Evolutionary conservation across 1,140 invertebrate species (phyloP), one percentile per base, ranked within the genome.

Genomic region (Acyrthosiphon pisum): DNA sequence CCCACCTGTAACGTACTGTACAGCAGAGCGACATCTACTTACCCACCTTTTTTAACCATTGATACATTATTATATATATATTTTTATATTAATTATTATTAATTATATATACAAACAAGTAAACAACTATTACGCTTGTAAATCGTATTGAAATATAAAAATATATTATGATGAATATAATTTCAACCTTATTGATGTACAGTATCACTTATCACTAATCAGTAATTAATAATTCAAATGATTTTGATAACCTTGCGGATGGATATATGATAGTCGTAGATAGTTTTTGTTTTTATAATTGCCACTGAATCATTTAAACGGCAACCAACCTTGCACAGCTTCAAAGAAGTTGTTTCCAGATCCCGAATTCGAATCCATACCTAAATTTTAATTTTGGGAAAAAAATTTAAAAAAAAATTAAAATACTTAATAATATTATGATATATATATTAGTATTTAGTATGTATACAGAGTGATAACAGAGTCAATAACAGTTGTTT

Each of bases 271-370:
- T 46, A 76, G 60, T 68, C 30, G 30, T 68, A 46, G 84, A 46
- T 6, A n/a, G 11, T 30, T 86, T 30, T 46, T 46, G 22, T 86
- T 76, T 86, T 44, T 26, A n/a, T n/a, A 86, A 44, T 46, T 86
- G 84, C 41, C 41, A 30, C 22, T 89, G 37, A 53, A 89, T 90
- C 56, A 68, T 68, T 90, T 60, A 44, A 90, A 90, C 89, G 53
- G 89, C 11, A 90, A 68, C 89, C 89, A 90, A 68, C 37, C 44
- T 68, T 60, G 56, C 11, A 90, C 89, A 44, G 89, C 37, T 90
- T 22, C 89, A 44, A 44, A 90, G 9, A 90, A 56, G 30, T 53
- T 53, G 22, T 89, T 53, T 89, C 89, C 89, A 14, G 53, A n/a
- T 46, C 37, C 56, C 14, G 56, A 44, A 68, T 68, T 11, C 35